phyloP scores from a whole-genome alignment of 2,888 invertebrate genomes.

The Margaritifera margaritifera region DNA sequence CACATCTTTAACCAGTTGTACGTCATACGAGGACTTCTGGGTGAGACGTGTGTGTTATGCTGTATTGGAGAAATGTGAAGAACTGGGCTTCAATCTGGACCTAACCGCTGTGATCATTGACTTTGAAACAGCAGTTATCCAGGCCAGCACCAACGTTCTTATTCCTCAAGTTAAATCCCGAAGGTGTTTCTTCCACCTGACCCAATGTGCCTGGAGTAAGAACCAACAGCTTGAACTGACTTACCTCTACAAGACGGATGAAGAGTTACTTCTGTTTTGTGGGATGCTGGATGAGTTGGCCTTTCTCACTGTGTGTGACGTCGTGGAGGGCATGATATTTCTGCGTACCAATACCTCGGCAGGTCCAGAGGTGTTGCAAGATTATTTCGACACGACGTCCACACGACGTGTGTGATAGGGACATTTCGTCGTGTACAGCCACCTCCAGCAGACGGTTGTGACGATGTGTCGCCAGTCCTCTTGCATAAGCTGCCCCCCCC shows the following conservation, averaged over 20 bases:
- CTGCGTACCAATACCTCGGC: constrained; percentile 5
- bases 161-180: too few relatives aligned
- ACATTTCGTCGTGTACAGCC: too few relatives aligned
- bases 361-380: background rate
- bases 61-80: too few relatives aligned
- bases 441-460: constrained; percentile 16
- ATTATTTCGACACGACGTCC: constrained; percentile 18
- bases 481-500: background rate
- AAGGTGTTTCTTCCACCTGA: constrained; percentile 25
- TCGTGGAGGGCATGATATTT: constrained; percentile 11
- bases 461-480: too few relatives aligned
- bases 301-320: constrained; percentile 13
- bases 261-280: constrained; percentile 7
- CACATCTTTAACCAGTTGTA: too few relatives aligned
- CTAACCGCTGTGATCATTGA: too few relatives aligned
- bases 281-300: constrained; percentile 21
- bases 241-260: constrained; percentile 5
- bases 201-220: constrained; percentile 21
- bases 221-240: constrained; percentile 10
- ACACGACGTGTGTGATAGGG: constrained; percentile 3
- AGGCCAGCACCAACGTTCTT: too few relatives aligned
- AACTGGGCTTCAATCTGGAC: too few relatives aligned
- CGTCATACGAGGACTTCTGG: too few relatives aligned
- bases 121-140: too few relatives aligned
- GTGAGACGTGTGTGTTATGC: too few relatives aligned